Base-by-base conservation (phyloP, 2,797 vertebrate genomes). In the Passerculus sandwichensis region DNA sequence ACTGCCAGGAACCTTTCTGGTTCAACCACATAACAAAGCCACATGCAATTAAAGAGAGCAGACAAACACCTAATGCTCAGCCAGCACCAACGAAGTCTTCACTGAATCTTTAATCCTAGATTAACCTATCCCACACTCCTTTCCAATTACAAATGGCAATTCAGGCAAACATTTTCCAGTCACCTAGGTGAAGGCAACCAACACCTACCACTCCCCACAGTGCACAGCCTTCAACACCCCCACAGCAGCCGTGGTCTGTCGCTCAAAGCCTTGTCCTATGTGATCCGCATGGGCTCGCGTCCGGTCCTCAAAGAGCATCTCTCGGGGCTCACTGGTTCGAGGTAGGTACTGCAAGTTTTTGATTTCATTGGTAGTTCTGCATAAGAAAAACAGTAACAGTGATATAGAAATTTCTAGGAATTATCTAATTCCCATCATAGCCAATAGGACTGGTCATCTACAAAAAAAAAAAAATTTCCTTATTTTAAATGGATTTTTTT, bases 341-440 rank as follows among this genome's bases (percentile, higher is more conserved):
- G 99, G 99, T 98, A 99, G 98, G 94, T 99, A 99, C 98, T 99
- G 99, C 93, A 99, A 97, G 97, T 99, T 99, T 98, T 99, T 99
- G 84, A 99, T 99, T 98, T 99, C 99, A 97, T 99, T 99, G 98
- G 99, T 99, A 96, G 99, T 99, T 98, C 99, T 99, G 97, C 30
- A 10, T 48, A 78, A 85, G n/a, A 64, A 92, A 75, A 91, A 77
- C 15, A 70, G 1, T 18, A 66, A 59, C 48, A 67, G 25, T 6
- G 8, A 72, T 17, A 62, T 0, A 62, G 20, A 85, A 57, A 50
- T 50, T 40, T n/a, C 13, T 72, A 40, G 59, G 32, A 38, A 42
- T 50, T 59, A 57, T 3, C 17, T 15, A 0, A 57, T 23, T 54
- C 77, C 50, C 10, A 48, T 50, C 20, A 65, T 0, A 62, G 36